These are phyloP conservation scores for Dromococcyx pavoninus DNA, from an alignment of 2,797 vertebrate genomes.

Conservation along the genomic window DNA sequence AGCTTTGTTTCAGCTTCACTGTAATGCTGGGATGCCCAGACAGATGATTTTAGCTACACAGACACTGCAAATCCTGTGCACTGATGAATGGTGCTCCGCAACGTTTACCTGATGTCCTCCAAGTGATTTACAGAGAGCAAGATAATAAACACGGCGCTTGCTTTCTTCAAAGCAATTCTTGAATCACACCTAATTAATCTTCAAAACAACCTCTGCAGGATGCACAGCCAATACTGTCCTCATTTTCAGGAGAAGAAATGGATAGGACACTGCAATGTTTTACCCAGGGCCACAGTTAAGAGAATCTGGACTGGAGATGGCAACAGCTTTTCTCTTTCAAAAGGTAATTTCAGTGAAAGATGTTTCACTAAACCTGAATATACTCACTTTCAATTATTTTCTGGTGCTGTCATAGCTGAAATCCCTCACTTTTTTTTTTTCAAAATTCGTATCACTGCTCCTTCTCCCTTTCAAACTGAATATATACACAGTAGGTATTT, in stretches of 20 bases:
- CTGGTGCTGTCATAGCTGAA: not conserved
- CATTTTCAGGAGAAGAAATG: not conserved
- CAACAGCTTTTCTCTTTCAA: not conserved
- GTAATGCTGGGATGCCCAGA: not conserved
- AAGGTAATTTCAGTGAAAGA: not conserved
- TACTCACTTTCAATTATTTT: not conserved
- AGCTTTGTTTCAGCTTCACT: not conserved
- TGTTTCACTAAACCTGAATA: not conserved
- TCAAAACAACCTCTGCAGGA: not conserved
- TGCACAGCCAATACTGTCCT: not conserved
- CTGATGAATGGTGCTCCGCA: not conserved
- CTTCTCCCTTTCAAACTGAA: not conserved
- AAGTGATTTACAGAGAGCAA: not conserved
- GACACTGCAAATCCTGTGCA: not conserved
- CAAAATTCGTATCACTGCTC: not conserved
- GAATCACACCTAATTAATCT: not conserved
- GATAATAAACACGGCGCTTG: not conserved
- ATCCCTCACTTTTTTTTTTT: not conserved
- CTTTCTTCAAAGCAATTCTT: not conserved
- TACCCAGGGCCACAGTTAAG: not conserved
- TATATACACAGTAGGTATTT: not conserved
- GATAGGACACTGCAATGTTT: not conserved
- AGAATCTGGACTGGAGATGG: not conserved
- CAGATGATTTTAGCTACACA: not conserved
- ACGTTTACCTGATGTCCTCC: not conserved